Evolutionary conservation across 2,797 vertebrate genomes (phyloP), one percentile per base, ranked within the genome.

Genomic region (Rallus crepitans): DNA sequence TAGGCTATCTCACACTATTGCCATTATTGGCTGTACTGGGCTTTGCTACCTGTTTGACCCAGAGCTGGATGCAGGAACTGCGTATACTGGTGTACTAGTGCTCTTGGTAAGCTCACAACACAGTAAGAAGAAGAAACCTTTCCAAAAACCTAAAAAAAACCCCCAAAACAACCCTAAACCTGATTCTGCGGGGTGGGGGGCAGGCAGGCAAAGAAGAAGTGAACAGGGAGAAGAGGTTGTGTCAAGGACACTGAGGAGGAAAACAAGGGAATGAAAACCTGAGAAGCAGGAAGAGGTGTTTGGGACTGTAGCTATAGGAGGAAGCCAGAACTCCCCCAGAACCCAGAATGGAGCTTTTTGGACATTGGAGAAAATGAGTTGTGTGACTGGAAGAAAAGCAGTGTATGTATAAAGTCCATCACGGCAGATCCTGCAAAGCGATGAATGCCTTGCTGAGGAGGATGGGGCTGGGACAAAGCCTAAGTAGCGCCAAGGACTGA

Each of bases 31-130:
- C n/a, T 68, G 24, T 5, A 64, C 19, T 1, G 2, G 12, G 9
- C 33, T 69, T 69, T 82, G 37, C n/a, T 69, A 63, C 27, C 28
- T 63, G 37, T 9, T 76, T 8, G 5, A 63, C 18, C 53, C 50
- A 82, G 61, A 89, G 50, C 40, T 57, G 40, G 71, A 28, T 1
- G 2, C 18, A 40, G 50, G 30, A 27, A 61, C 17, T 15, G 24
- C 1, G 6, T 47, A n/a, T 0, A 1, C 3, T 9, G 8, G 15
- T 23, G 39, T 0, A 1, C 3, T 9, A 9, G 15, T 23, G 39
- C 20, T 60, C 60, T 53, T 3, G 0, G 14, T 15, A 33, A 17
- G 9, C 45, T 84, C 33, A 31, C 20, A 87, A 52, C 9, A 53
- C 5, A 94, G 52, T 4, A 59, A 19, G 5, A 57, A 61, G 66